Percentiles rank a stretch among this genome's conserved stretches.
Evolutionary conservation across 2,888 invertebrate genomes (phyloP).

Genomic region (Melipona bicolor): DNA sequence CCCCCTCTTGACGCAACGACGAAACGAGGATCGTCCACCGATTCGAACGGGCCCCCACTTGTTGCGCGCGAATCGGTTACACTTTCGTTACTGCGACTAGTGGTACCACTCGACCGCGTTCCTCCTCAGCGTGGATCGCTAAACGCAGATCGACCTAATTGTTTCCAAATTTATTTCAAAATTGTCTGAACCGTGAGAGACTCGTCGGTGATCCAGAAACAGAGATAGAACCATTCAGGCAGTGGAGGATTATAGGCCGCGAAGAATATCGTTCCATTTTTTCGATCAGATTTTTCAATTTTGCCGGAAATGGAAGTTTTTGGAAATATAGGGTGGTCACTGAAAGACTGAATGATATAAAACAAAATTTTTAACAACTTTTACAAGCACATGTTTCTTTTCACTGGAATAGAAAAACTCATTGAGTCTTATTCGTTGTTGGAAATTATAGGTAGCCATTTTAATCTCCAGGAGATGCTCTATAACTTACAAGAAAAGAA

Average conservation of each 20-base stretch:
- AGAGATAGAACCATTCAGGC: no score
- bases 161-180: conserved; percentile 54
- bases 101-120: conserved; percentile 75
- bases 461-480: no score
- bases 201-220: conserved; percentile 2
- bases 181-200: conserved; percentile 54
- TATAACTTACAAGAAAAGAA: no score
- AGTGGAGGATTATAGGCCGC: no score
- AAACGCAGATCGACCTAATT: conserved; percentile 62
- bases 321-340: background rate
- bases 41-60: conserved; percentile 59
- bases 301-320: conserved; percentile 8
- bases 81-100: conserved; percentile 81
- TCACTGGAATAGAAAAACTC: no score
- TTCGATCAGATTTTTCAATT: background rate
- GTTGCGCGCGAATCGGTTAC: conserved; percentile 75
- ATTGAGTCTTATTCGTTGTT: no score
- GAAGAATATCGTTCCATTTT: background rate
- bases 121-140: conserved; percentile 53
- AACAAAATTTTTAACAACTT: no score
- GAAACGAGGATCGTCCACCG: conserved; percentile 35
- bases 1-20: conserved; percentile 15
- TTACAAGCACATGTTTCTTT: no score
- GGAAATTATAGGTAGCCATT: no score
- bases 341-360: no score